Evolutionary conservation across 1,140 invertebrate genomes (phyloP).

Genomic region (Heliothis subflexa): DNA sequence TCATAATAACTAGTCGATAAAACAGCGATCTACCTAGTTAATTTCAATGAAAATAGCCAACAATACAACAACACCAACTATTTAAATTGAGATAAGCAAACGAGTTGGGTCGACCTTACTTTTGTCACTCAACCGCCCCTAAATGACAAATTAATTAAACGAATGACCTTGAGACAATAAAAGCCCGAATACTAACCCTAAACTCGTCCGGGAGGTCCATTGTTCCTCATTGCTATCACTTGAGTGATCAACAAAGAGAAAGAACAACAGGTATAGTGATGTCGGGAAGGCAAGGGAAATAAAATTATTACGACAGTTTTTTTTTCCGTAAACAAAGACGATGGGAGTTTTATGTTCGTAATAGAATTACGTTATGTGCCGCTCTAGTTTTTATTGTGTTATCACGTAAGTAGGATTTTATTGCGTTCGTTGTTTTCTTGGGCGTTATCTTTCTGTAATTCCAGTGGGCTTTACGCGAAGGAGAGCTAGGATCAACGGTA

Average conservation of each 20-base stretch:
- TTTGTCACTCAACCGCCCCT: conserved; percentile 35
- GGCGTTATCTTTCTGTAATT: conserved; percentile 31
- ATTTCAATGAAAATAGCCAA: conserved; percentile 31
- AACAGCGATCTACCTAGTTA: not conserved
- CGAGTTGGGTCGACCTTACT: conserved; percentile 28
- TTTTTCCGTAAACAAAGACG: conserved; percentile 31
- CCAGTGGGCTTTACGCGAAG: not conserved
- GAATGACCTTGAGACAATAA: conserved; percentile 45
- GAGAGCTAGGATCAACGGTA: not conserved
- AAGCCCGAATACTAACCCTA: conserved; percentile 40
- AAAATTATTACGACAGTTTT: conserved; percentile 42
- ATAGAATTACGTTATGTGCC: conserved; percentile 41
- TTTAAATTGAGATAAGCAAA: conserved; percentile 45
- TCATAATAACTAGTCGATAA: conserved; percentile 3
- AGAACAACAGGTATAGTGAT: conserved; percentile 47
- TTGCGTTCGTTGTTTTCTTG: conserved; percentile 14
- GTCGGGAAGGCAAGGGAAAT: conserved; percentile 20
- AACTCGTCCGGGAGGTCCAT: conserved; percentile 41
- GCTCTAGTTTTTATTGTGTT: conserved; percentile 42
- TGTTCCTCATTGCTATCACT: conserved; percentile 45
- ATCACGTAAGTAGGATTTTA: conserved; percentile 44
- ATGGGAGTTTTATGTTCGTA: conserved; percentile 43
- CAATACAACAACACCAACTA: conserved; percentile 25
- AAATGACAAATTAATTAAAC: conserved; percentile 49
- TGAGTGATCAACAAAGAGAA: conserved; percentile 43